Base-by-base conservation (phyloP, 2,797 vertebrate species). In the Notolabrus celidotus region DNA sequence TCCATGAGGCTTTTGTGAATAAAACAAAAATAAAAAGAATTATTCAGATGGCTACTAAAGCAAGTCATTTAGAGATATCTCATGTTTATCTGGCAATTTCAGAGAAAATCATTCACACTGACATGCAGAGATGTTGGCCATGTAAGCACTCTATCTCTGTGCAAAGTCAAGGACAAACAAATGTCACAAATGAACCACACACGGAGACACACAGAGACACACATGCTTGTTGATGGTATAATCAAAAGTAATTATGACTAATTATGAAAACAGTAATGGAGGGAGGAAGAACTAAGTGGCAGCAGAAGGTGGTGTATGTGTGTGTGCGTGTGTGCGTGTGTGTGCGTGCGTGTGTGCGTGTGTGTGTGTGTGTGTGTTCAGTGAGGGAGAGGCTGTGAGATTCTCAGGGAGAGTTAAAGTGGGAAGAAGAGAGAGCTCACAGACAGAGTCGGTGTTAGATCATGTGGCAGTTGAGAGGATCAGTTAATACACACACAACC, bases 221-320 rank as follows among this genome's bases (percentile, higher is more conserved):
- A 27, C 31, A 62, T 68, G 66, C 55, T 70, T 60, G 50, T 50
- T 49, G 52, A 73, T 73, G 72, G 53, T 39, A 53, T 71, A 74
- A 89, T 77, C 83, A 58, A 41, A 64, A 63, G 73, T 64, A 81
- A 88, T 79, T 83, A 78, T 65, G 36, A 72, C 67, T 80, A 67
- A 83, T 87, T 83, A 78, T 82, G 57, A 82, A 79, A 69, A 72
- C 53, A 77, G 71, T 75, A 76, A 79, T 55, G 14, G 54, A 67
- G 27, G 53, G 50, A 22, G 57, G 70, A 71, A 2, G 46, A 39
- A 82, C 39, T 71, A 71, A 85, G 50, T 67, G 67, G 68, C 34
- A 77, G 67, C 70, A 67, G 39, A 63, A 55, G 56, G 59, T 54
- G 56, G 59, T 54, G 39, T 33, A 42, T 52, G 47, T 43, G 29